phyloP scores from a whole-genome alignment of 37 sponge, comb jelly and placozoan species.

The Crambe crambe region DNA sequence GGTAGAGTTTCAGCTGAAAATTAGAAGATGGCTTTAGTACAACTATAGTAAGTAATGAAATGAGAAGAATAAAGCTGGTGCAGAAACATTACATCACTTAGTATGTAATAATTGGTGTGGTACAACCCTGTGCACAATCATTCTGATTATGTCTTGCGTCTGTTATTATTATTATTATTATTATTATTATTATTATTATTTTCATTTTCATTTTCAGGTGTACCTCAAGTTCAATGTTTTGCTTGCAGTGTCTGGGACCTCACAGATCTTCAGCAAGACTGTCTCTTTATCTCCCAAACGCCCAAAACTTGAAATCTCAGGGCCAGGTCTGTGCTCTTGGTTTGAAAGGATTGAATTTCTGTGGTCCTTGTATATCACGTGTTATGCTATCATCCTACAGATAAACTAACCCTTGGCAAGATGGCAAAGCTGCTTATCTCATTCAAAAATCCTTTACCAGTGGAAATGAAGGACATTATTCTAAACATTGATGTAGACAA shows the following conservation, averaged over 20 bases:
- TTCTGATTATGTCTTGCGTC: no score
- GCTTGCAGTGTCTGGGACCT: conserved; percentile 23
- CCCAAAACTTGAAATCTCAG: conserved; percentile 15
- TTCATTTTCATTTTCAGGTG: conserved; percentile 27
- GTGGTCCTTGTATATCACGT: background rate
- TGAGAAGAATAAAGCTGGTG: no score
- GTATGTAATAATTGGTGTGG: no score
- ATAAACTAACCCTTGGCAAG: conserved; percentile 13
- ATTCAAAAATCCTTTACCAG: conserved; percentile 45
- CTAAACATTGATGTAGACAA: conserved; percentile 42
- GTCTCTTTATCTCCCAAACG: conserved; percentile 19
- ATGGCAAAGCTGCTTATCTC: background rate
- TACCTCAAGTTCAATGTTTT: conserved; percentile 33
- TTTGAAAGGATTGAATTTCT: background rate
- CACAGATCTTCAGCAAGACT: conserved; percentile 26
- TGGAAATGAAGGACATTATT: conserved; percentile 36
- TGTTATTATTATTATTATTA: no score
- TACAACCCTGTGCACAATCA: no score
- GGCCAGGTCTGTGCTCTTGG: conserved; percentile 1
- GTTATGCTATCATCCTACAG: background rate
- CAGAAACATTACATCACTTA: no score
- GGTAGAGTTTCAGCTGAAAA: no score
- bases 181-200: no score
- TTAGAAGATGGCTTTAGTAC: no score
- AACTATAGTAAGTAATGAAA: no score